Conservation (phyloP, 2,888 invertebrate genomes). For the Hanleya hanleyi region DNA sequence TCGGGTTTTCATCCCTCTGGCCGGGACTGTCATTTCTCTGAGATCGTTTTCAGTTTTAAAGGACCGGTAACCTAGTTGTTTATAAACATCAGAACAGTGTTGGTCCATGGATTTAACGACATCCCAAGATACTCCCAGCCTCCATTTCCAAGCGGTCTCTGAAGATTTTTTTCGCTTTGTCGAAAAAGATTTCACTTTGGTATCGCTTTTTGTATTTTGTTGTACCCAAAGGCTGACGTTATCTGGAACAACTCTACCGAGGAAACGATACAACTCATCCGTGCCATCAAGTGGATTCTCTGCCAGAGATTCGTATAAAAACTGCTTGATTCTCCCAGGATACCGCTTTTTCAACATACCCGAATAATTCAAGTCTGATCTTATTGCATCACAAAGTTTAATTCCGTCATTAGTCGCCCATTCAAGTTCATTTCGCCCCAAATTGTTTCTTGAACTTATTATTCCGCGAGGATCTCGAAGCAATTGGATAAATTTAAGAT, state of each 20-base stretch:
- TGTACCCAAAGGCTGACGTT: neutral
- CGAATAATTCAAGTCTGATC: neutral
- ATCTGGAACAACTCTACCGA: neutral
- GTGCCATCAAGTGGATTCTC: neutral
- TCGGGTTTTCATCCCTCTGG: too few relatives aligned
- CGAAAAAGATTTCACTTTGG: too few relatives aligned
- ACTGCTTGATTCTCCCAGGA: neutral
- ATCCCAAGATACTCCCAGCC: too few relatives aligned
- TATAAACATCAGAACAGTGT: too few relatives aligned
- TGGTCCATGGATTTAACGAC: too few relatives aligned
- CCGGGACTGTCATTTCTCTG: too few relatives aligned
- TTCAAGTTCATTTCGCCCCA: neutral
- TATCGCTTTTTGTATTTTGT: neutral
- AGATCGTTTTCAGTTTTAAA: too few relatives aligned
- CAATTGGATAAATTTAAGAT: neutral
- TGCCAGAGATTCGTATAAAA: neutral
- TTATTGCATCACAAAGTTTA: neutral
- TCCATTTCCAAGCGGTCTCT: too few relatives aligned
- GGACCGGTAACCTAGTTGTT: too few relatives aligned
- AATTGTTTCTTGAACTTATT: neutral
- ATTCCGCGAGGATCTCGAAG: constrained; percentile 2
- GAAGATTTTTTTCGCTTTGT: too few relatives aligned
- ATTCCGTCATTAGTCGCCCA: neutral
- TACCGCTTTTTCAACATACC: neutral
- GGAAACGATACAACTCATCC: neutral